Evolutionary conservation across 2,888 invertebrate species (phyloP), one percentile per base, ranked within the genome.

Genomic region (Elysia crispata): DNA sequence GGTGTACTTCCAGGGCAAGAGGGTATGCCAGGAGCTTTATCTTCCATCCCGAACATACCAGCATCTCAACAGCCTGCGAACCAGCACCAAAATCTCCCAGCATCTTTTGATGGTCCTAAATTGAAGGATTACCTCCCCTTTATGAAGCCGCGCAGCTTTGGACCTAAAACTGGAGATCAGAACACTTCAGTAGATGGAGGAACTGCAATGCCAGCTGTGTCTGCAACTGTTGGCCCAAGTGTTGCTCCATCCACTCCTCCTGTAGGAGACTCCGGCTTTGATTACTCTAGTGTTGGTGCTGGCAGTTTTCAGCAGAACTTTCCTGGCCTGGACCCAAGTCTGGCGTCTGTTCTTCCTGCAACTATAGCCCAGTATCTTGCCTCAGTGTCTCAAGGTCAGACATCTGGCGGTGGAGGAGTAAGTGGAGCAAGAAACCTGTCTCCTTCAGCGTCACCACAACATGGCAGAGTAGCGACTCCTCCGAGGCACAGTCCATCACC

Each of bases 121-220:
- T 93, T 98, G 54, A 97, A 97, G 89, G 98, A 98, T 92, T 98
- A 96, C 91, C 92, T 98, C 77, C 96, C 96, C 0, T 95, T 94
- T 80, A 95, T 95, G 94, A 95, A 95, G 84, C 91, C 92, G 33
- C 87, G 86, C 73, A 90, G 90, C 30, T 91, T 91, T 87, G 92
- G 91, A 8, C 88, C 87, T 75, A 87, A 86, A 66, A 28, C 50
- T 20, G n/a, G 54, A n/a, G 62, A 72, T 13, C 41, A 41, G 5
- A 41, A 41, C 41, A 41, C 41, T 41, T 41, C 41, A 41, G 41
- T 41, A 41, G 83, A 60, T 60, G 84, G 79, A 57, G 83, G 84
- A 64, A 78, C 77, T 70, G 81, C 84, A 25, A 81, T 1, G 66
- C 78, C 25, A 54, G 73, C 33, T 20, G 72, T 25, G n/a, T 49